phyloP scores from a whole-genome alignment of 2,113 vertebrate genomes.

The Chaenocephalus aceratus region DNA sequence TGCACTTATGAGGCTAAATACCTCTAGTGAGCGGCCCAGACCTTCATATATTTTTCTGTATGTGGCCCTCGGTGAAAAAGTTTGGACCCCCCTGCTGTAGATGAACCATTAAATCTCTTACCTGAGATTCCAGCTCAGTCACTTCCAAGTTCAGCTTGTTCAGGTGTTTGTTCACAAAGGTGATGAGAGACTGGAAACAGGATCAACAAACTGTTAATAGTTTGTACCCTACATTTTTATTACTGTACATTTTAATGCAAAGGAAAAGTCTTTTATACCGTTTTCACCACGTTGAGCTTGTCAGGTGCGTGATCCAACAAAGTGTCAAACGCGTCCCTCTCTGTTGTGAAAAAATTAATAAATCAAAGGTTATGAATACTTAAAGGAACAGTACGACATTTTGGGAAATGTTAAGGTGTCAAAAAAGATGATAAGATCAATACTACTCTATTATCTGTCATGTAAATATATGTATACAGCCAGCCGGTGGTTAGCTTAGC shows the following conservation, averaged over 20 bases:
- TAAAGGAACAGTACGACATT: background rate
- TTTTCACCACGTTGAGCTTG: constrained; percentile 98
- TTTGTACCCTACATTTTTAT: background rate
- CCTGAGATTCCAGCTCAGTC: constrained; percentile 98
- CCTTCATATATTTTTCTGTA: no score
- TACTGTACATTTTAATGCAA: background rate
- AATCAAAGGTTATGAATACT: background rate
- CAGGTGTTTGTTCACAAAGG: constrained; percentile 98
- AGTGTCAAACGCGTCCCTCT: constrained; percentile 99
- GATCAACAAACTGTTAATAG: background rate
- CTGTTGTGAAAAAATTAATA: constrained; percentile 75
- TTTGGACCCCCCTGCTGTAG: background rate
- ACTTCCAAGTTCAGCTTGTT: constrained; percentile 99
- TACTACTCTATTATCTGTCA: background rate
- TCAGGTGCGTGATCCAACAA: constrained; percentile 97
- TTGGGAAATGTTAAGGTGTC: background rate
- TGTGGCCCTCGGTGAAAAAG: no score
- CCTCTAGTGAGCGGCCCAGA: no score
- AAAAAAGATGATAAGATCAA: background rate
- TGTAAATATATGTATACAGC: background rate
- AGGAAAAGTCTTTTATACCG: constrained; percentile 80
- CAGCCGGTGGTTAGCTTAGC: background rate
- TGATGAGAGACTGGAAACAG: constrained; percentile 92
- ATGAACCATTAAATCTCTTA: constrained; percentile 51
- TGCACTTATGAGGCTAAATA: no score